Conservation (phyloP, 2,888 invertebrate genomes). For the Cheilosia pagana region DNA sequence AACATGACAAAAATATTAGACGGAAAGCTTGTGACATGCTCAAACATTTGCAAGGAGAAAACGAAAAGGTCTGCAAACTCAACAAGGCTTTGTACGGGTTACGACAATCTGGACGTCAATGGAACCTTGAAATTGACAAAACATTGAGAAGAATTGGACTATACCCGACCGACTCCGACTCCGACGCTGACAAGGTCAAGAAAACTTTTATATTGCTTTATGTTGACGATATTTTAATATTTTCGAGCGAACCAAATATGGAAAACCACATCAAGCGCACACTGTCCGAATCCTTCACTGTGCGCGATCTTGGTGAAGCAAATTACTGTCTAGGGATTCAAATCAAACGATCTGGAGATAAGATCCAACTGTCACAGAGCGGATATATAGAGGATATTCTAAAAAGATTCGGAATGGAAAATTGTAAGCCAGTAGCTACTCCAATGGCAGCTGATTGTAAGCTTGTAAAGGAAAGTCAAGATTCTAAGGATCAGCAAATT, state of each 20-base stretch:
- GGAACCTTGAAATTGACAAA: conserved; percentile 73
- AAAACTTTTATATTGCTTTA: conserved; percentile 14
- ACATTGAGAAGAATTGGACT: conserved; percentile 67
- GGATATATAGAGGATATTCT: conserved; percentile 26
- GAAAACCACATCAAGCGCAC: not conserved
- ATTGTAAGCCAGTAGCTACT: no score
- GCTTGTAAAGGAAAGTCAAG: no score
- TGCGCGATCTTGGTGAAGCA: conserved; percentile 60
- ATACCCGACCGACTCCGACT: conserved; percentile 63
- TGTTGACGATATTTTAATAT: conserved; percentile 29
- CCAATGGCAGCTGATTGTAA: no score
- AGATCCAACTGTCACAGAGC: conserved; percentile 11
- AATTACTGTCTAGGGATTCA: conserved; percentile 60
- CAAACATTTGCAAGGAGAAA: no score
- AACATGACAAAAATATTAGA: no score
- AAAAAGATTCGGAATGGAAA: no score
- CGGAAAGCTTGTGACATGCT: no score
- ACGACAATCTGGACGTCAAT: conserved; percentile 73
- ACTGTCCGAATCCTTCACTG: conserved; percentile 41
- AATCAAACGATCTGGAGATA: not conserved
- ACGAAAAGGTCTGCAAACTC: no score
- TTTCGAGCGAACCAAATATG: conserved; percentile 5
- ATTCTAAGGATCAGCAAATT: no score
- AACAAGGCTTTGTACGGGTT: conserved; percentile 74
- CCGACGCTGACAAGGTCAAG: conserved; percentile 51